These are phyloP conservation scores for Marcusenius ussheri DNA, from an alignment of 2,113 vertebrate species.

Conservation along the genomic window DNA sequence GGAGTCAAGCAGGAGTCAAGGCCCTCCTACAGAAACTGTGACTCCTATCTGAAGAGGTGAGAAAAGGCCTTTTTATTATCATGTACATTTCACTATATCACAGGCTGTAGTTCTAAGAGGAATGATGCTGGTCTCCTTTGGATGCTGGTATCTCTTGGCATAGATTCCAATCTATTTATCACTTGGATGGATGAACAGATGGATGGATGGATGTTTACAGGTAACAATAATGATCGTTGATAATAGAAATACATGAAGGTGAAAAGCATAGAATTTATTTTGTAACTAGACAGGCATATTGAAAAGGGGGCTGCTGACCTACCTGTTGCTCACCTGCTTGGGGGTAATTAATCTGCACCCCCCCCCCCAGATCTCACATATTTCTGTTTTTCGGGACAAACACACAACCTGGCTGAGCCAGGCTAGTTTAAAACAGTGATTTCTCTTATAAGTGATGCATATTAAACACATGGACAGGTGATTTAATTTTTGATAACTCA, in stretches of 20 bases:
- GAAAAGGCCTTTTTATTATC: constrained; percentile 22
- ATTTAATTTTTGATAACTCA: too few species aligned
- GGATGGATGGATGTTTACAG: background rate
- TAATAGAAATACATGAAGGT: background rate
- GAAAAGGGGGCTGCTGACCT: background rate
- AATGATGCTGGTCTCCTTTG: background rate
- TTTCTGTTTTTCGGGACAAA: background rate
- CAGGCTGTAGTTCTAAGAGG: background rate
- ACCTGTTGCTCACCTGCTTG: background rate
- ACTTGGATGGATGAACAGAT: background rate
- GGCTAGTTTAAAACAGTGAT: background rate
- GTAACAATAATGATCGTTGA: background rate
- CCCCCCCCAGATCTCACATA: background rate
- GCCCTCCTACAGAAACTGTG: constrained; percentile 28
- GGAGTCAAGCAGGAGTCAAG: constrained; percentile 33
- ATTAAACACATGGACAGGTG: too few species aligned
- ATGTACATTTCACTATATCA: background rate
- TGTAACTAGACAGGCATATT: background rate
- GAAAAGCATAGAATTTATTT: background rate
- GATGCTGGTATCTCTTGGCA: background rate
- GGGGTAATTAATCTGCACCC: background rate
- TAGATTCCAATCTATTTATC: background rate
- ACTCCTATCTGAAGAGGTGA: constrained; percentile 68
- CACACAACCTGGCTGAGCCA: too few species aligned
- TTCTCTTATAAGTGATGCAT: background rate